These are phyloP conservation scores for Saccopteryx leptura DNA, from an alignment of 2,113 vertebrate genomes.

Conservation along the genomic window DNA sequence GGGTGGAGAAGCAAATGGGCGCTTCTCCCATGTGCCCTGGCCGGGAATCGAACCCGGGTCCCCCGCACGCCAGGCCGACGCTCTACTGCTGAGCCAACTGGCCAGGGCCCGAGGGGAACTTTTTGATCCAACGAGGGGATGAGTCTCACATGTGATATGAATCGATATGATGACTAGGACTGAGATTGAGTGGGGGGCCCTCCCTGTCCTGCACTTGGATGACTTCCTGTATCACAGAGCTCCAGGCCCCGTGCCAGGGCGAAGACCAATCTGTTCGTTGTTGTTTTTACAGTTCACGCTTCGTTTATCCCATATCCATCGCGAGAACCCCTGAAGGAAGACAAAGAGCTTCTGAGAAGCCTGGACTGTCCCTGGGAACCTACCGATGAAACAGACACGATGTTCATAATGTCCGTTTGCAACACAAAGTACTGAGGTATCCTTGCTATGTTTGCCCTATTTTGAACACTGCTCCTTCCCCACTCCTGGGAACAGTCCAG, in stretches of 20 bases:
- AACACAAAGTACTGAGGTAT: background rate
- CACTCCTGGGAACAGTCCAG: background rate
- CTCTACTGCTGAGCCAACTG: no score
- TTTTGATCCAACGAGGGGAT: rapidly evolving
- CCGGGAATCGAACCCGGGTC: no score
- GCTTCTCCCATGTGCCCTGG: no score
- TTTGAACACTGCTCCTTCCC: background rate
- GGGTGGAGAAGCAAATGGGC: no score
- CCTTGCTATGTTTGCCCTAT: background rate
- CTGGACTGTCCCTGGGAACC: background rate
- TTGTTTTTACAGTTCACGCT: background rate
- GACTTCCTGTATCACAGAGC: background rate
- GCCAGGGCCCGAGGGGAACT: background rate
- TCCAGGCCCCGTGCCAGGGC: rapidly evolving
- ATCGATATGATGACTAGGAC: background rate
- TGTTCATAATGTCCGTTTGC: background rate
- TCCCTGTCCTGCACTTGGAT: background rate
- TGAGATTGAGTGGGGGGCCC: no score
- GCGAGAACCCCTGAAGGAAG: background rate
- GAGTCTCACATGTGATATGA: background rate
- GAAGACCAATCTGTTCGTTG: no score
- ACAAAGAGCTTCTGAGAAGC: background rate
- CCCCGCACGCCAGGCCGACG: no score
- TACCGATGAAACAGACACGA: rapidly evolving
- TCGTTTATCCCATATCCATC: background rate